Base-by-base conservation (phyloP, 1,140 invertebrate species). In the Anthonomus grandis region DNA sequence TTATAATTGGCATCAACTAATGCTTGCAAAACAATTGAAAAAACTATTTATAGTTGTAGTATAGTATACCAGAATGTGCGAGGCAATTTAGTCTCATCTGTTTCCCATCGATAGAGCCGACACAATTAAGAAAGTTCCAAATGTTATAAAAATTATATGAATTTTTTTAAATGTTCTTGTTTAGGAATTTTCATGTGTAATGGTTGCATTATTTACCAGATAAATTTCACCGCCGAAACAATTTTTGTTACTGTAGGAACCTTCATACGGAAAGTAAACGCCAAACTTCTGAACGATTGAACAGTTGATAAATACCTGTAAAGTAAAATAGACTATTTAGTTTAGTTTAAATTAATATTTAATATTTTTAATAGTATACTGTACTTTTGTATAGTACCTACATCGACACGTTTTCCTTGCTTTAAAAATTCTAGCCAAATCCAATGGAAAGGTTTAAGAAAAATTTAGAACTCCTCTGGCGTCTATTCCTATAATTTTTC, bases 361-460 rank as follows among this genome's bases (percentile, higher is more conserved):
- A 8, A n/a, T 38, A 57, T 37, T 15, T 61, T 36, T 41, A 62
- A 22, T 41, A 51, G 48, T 18, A 31, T 18, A 41, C 31, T 50
- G 21, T 12, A 21, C 13, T 6, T 15, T 39, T 21, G 42, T 42
- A 52, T 31, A n/a, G n/a, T n/a, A n/a, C n/a, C n/a, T n/a, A n/a
- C n/a, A n/a, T n/a, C n/a, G n/a, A n/a, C n/a, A n/a, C n/a, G n/a
- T n/a, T n/a, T 50, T 52, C 51, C 55, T 45, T 41, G 34, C 73
- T 70, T 18, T 65, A 78, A 75, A 71, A 52, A 70, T 72, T 49
- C 70, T 74, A 60, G 75, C 74, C 65, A 74, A 57, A 57, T 72
- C 0, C 77, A 78, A 68, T 78, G 75, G 75, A 76, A 78, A 49
- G 74, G 76, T 52, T 67, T 77, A 46, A 55, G 76, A 78, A 37